Evolutionary conservation across 2,113 vertebrate genomes (phyloP), one percentile per base, ranked within the genome.

Genomic region (Cyprinodon tularosa): DNA sequence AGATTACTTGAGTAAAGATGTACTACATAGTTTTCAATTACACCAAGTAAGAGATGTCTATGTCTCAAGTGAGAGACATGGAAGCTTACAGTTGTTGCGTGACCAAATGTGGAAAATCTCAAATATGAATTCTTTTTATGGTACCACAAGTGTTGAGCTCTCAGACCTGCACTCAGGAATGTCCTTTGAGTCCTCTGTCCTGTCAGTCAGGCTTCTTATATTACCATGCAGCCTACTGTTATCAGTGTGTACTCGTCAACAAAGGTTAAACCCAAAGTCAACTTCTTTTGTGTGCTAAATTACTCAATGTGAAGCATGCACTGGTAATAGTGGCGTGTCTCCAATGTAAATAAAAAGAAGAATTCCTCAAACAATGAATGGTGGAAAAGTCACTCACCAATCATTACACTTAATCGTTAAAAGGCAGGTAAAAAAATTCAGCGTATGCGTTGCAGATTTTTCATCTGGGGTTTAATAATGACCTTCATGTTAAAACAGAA

Each of bases 201-300:
- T 60, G 47, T 64, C 61, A 62, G 36, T 77, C 66, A 65, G 60
- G 66, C 69, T 65, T 84, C 80, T 85, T 38, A 68, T 73, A 81
- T 81, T 29, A 37, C 53, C 2, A 0, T 2, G 8, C 50, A 74
- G 76, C 86, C 79, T 84, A 86, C 73, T 78, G 9, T 66, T 63
- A 68, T 66, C 73, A 53, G 50, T 42, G 22, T 82, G 71, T 72
- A 64, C 68, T 85, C 38, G 60, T 88, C 81, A 81, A 68, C 66
- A 78, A 39, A 63, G 22, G 47, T 80, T 22, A 53, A 44, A 74
- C 74, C 77, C 74, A 88, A 82, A 78, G 89, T 90, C 83, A 88
- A 84, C 79, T 81, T 38, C 85, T 77, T 89, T 90, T 88, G 84
- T 87, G 20, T 74, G 77, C 40, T 38, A 78, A 74, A 85, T 80